phyloP scores from a whole-genome alignment of 1,140 invertebrate species.

The Drosophila subpulchrella region DNA sequence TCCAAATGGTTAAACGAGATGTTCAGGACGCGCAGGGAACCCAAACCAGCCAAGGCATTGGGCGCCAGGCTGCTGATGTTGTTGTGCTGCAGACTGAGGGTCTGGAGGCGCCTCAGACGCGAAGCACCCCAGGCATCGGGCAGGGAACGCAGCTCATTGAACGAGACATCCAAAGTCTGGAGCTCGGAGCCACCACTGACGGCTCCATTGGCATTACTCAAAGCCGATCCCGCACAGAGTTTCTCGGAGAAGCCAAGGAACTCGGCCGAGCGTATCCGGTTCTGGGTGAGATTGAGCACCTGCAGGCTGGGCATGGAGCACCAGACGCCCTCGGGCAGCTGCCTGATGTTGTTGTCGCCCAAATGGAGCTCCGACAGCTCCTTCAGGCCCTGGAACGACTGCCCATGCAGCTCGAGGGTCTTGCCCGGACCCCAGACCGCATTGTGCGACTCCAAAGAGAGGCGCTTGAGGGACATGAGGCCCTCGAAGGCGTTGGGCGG shows the following conservation, averaged over 20 bases:
- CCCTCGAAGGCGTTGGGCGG: conserved; percentile 90
- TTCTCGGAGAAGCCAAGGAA: conserved; percentile 88
- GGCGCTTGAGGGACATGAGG: conserved; percentile 88
- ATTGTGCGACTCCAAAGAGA: conserved; percentile 89
- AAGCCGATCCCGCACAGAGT: conserved; percentile 55
- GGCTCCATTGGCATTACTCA: conserved; percentile 84
- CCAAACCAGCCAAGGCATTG: conserved; percentile 88
- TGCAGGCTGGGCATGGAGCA: conserved; percentile 90
- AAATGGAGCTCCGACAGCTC: conserved; percentile 90
- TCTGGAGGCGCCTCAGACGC: conserved; percentile 88
- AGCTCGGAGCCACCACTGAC: conserved; percentile 85
- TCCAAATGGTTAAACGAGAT: conserved; percentile 90
- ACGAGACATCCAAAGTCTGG: conserved; percentile 89
- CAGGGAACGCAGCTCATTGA: conserved; percentile 89
- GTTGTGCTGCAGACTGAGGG: conserved; percentile 91
- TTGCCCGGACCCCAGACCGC: conserved; percentile 88
- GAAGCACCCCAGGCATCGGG: conserved; percentile 89
- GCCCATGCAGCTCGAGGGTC: conserved; percentile 87
- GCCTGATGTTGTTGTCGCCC: conserved; percentile 89
- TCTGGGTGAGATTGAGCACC: conserved; percentile 90
- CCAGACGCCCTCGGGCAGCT: conserved; percentile 89
- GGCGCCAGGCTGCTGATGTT: conserved; percentile 88
- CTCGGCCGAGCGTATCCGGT: conserved; percentile 89
- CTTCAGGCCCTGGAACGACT: conserved; percentile 88
- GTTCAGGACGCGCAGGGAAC: conserved; percentile 90